phyloP scores from a whole-genome alignment of 2,888 invertebrate species.

The Dolomedes plantarius region DNA sequence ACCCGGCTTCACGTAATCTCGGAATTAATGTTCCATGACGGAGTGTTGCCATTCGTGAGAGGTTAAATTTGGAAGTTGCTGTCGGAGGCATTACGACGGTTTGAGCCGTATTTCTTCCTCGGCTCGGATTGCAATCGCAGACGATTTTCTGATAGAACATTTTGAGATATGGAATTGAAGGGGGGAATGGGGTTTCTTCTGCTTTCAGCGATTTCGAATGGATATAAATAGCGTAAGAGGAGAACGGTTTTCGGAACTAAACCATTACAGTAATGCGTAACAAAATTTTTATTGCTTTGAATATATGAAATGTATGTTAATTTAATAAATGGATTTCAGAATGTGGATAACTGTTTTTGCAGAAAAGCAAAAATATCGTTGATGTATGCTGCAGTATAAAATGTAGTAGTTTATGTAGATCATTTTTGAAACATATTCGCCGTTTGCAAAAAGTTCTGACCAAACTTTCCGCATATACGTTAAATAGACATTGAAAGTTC shows the following conservation, averaged over 20 bases:
- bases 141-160: slow-evolving; percentile 8
- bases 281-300: not conserved
- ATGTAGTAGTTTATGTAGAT: too few relatives aligned
- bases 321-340: not conserved
- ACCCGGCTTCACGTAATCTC: slow-evolving; percentile 54
- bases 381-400: too few relatives aligned
- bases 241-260: not conserved
- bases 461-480: too few relatives aligned
- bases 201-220: not conserved
- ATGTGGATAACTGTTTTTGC: too few relatives aligned
- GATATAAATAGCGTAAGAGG: not conserved
- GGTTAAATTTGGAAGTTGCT: slow-evolving; percentile 55
- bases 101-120: not conserved
- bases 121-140: not conserved
- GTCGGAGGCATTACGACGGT: not conserved
- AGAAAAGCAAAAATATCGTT: too few relatives aligned
- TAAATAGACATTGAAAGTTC: too few relatives aligned
- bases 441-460: too few relatives aligned
- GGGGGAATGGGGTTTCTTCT: not conserved
- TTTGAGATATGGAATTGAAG: not conserved
- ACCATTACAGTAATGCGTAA: not conserved
- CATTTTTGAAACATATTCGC: too few relatives aligned
- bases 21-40: slow-evolving; percentile 65
- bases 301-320: too few relatives aligned
- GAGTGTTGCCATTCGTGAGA: slow-evolving; percentile 55